phyloP scores from a whole-genome alignment of 2,797 vertebrate species.

The Tinamus major region DNA sequence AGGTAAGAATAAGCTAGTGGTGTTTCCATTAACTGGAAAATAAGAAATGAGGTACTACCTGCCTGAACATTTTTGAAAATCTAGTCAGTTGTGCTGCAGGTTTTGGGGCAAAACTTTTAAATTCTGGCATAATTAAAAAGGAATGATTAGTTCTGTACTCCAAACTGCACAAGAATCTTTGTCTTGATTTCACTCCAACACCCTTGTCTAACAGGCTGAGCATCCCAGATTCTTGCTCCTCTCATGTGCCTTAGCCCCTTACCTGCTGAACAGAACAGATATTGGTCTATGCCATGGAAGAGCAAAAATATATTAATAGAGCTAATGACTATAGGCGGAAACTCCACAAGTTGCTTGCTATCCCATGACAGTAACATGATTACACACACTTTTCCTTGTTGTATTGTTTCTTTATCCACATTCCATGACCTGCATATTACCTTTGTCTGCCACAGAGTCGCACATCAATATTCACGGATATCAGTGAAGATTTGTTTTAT shows the following conservation, averaged over 20 bases:
- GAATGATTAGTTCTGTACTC: neutral
- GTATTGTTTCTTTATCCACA: neutral
- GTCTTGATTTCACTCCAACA: neutral
- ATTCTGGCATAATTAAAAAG: neutral
- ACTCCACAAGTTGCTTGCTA: neutral
- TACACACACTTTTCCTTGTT: neutral
- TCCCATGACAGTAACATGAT: neutral
- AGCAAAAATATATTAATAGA: neutral
- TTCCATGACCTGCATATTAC: neutral
- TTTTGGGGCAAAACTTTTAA: neutral
- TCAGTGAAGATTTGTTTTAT: neutral
- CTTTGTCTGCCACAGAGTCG: neutral
- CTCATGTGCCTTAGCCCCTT: neutral
- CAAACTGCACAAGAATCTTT: neutral
- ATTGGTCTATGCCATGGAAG: neutral
- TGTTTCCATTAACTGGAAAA: neutral
- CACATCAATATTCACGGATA: neutral
- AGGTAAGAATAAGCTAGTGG: neutral
- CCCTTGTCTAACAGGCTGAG: neutral
- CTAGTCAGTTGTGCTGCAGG: neutral
- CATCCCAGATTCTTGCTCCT: neutral
- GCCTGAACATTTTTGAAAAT: neutral
- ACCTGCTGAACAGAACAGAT: neutral
- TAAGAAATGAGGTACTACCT: neutral
- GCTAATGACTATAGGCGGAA: neutral